Evolutionary conservation across 2,113 vertebrate species (phyloP).

Genomic region (Tyto alba): DNA sequence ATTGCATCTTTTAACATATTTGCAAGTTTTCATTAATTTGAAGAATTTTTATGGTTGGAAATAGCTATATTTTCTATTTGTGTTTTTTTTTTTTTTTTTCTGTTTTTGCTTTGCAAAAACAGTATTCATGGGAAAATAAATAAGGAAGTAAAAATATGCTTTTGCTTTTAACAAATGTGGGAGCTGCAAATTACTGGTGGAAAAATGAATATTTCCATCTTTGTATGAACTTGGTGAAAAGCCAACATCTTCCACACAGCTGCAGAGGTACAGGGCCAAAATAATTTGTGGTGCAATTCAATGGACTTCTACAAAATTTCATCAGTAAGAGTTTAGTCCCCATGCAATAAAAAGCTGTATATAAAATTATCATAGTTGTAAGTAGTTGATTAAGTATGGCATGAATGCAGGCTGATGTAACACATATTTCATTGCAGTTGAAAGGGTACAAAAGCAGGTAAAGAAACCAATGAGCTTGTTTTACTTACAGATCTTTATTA

Average conservation of each 20-base stretch:
- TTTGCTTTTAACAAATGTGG: conserved; percentile 37
- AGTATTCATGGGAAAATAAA: conserved; percentile 41
- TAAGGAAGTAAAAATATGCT: conserved; percentile 51
- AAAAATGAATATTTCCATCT: conserved; percentile 61
- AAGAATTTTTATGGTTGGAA: conserved; percentile 14
- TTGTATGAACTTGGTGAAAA: conserved; percentile 61
- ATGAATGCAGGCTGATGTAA: neutral
- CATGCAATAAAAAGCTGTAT: neutral
- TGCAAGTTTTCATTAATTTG: conserved; percentile 42
- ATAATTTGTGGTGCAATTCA: conserved; percentile 36
- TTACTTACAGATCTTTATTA: neutral
- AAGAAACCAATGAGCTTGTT: neutral
- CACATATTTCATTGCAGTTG: neutral
- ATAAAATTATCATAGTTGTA: neutral
- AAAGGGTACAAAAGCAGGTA: neutral
- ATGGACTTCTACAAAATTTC: neutral
- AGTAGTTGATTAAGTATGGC: neutral
- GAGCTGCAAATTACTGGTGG: conserved; percentile 49
- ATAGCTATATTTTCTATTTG: conserved; percentile 31
- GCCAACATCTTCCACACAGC: conserved; percentile 58
- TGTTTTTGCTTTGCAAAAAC: conserved; percentile 37
- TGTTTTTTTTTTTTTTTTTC: neutral
- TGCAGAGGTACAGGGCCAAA: conserved; percentile 63
- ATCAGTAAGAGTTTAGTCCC: conserved; percentile 9
- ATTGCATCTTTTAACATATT: conserved; percentile 26